Base-by-base conservation (phyloP, 2,888 invertebrate genomes). In the Leptodirus hochenwartii region DNA sequence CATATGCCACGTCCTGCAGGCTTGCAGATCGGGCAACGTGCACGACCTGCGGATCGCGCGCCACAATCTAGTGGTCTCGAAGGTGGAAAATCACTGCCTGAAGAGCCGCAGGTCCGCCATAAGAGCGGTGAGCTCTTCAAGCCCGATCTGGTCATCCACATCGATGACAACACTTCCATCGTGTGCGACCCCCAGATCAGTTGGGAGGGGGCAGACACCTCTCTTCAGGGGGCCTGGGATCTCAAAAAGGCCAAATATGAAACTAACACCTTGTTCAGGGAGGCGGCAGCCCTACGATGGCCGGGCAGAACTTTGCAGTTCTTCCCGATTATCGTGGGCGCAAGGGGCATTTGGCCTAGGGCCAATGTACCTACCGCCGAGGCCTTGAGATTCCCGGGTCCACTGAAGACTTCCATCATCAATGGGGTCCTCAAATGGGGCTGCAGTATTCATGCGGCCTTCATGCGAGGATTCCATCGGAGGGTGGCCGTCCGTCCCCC, bases 1-100 rank as follows among this genome's bases (percentile, higher is more conserved):
- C n/a, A 20, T 32, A 3, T 29, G 25, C 5, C 45, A 45, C 31
- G 41, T 46, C 0, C 36, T 44, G 1, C 43, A 46, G 25, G 29
- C 27, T 6, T 45, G 44, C 29, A 23, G 37, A 1, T 4, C n/a
- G n/a, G 22, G 37, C 1, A 4, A 11, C n/a, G 20, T 22, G 2
- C 42, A 45, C 27, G 34, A 29, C 27, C 5, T 5, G 2, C 15
- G 30, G 11, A 28, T 35, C 9, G 41, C 43, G 1, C 10, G 36
- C 1, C 36, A 38, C 24, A 33, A 38, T 17, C 16, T 24, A 9
- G 16, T 30, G 6, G 30, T 27, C 16, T 14, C 14, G 8, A 27
- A 23, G 22, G 3, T 35, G 17, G 31, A 24, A 4, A 5, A 22
- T 4, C 26, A 30, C 20, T 17, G 26, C 3, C 16, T 31, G 25